Conservation (phyloP, 2,797 vertebrate genomes). For the Ptychobarbus kaznakovi region DNA sequence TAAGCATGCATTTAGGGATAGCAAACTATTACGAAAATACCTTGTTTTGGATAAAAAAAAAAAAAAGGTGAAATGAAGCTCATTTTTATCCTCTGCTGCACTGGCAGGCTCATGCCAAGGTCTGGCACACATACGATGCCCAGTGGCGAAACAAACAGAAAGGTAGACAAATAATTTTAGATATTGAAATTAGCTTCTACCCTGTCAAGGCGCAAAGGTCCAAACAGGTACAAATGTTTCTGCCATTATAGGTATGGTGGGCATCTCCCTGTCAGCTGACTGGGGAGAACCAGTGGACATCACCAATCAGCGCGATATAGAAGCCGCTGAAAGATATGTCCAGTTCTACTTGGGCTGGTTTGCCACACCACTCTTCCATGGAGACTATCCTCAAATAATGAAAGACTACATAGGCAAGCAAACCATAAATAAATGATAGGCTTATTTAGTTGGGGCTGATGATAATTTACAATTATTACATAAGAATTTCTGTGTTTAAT, state of each 20-base stretch:
- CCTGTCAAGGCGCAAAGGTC: background rate
- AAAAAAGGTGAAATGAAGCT: background rate
- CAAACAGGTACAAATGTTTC: slow-evolving; percentile 29
- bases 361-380: slow-evolving; percentile 87
- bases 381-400: slow-evolving; percentile 93
- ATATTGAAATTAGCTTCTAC: background rate
- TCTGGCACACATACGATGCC: slow-evolving; percentile 88
- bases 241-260: slow-evolving; percentile 81
- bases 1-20: background rate
- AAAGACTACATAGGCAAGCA: slow-evolving; percentile 85
- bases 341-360: slow-evolving; percentile 95
- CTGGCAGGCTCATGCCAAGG: slow-evolving; percentile 85
- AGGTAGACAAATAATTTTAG: slow-evolving; percentile 74
- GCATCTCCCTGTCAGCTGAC: slow-evolving; percentile 86
- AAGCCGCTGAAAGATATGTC: slow-evolving; percentile 88
- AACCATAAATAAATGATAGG: background rate
- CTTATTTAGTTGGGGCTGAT: background rate
- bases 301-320: slow-evolving; percentile 81
- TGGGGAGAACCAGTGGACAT: slow-evolving; percentile 91
- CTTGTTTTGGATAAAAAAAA: background rate
- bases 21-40: background rate
- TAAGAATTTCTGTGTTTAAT: background rate
- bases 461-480: background rate
- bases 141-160: slow-evolving; percentile 85
- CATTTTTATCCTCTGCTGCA: slow-evolving; percentile 34